phyloP scores from a whole-genome alignment of 2,797 vertebrate genomes.

The Scolopax bukidnonensis region DNA sequence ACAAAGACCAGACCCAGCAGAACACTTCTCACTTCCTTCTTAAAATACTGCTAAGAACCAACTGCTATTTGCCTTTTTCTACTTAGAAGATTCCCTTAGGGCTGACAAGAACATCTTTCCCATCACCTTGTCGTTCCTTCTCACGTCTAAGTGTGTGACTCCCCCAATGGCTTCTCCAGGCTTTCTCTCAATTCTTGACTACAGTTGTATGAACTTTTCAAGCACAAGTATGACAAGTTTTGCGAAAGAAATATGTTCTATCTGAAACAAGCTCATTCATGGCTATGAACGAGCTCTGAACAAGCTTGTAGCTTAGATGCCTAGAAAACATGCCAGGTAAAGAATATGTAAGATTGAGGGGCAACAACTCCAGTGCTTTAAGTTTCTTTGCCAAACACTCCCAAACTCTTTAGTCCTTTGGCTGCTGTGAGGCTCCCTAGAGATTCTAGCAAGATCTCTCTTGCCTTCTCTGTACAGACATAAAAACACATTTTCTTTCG shows the following conservation, averaged over 20 bases:
- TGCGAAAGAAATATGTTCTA: neutral
- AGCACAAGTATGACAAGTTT: neutral
- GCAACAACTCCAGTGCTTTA: neutral
- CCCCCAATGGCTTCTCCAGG: neutral
- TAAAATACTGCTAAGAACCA: neutral
- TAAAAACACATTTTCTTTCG: neutral
- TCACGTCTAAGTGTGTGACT: neutral
- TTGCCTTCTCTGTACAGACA: neutral
- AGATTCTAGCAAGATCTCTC: neutral
- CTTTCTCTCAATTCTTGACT: neutral
- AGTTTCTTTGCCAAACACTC: neutral
- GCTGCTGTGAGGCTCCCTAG: neutral
- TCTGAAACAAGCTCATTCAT: neutral
- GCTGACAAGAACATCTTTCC: neutral
- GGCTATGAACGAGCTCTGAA: neutral
- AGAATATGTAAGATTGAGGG: accelerated
- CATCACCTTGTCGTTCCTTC: neutral
- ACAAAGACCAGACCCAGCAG: neutral
- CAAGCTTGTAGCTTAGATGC: neutral
- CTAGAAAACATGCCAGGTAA: neutral
- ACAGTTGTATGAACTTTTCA: neutral
- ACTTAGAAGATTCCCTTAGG: neutral
- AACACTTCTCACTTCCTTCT: neutral
- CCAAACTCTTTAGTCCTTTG: neutral
- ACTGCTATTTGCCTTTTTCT: neutral